Evolutionary conservation across 2,888 invertebrate species (phyloP), one percentile per base, ranked within the genome.

Genomic region (Acanthosepion esculentum): DNA sequence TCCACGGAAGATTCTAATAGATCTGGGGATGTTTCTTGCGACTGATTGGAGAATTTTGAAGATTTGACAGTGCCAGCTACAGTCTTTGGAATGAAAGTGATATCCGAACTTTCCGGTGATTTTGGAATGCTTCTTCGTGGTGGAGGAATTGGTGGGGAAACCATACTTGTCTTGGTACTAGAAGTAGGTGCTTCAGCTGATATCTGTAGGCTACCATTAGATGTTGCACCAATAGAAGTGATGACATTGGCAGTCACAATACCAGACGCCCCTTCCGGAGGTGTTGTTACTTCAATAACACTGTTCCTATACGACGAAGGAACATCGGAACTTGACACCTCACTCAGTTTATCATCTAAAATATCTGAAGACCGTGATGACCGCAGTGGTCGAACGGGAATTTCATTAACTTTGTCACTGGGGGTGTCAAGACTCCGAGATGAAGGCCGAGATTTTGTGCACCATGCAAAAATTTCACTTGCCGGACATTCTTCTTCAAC

Each of bases 271-370:
- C 29, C 33, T 33, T n/a, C 48, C 29, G 53, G 94, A 59, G 94
- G 94, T n/a, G 94, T 41, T 18, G 91, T 50, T 53, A 94, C 48
- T n/a, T 94, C 94, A 91, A 64, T 94, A 20, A 94, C 53, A 91
- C 94, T 94, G 94, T 64, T 94, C 33, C 95, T 95, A 94, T 95
- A 95, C n/a, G 95, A 95, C 29, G 93, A 93, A 96, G 95, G 95
- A 50, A 94, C 95, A 91, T 96, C 95, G 93, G 95, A 96, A 95
- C 95, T 95, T 94, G 95, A 95, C 29, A 95, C 95, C 94, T 96
- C 94, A 55, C 96, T 96, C 78, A 95, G 95, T 92, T 95, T 94
- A 94, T 95, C 95, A 91, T 96, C 95, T 23, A 96, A 78, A 94
- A 94, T 94, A 91, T 96, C 96, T 2, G 95, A 95, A 29, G 94